Evolutionary conservation across 2,797 vertebrate genomes (phyloP).

Genomic region (Poeciliopsis paucimaculata): DNA sequence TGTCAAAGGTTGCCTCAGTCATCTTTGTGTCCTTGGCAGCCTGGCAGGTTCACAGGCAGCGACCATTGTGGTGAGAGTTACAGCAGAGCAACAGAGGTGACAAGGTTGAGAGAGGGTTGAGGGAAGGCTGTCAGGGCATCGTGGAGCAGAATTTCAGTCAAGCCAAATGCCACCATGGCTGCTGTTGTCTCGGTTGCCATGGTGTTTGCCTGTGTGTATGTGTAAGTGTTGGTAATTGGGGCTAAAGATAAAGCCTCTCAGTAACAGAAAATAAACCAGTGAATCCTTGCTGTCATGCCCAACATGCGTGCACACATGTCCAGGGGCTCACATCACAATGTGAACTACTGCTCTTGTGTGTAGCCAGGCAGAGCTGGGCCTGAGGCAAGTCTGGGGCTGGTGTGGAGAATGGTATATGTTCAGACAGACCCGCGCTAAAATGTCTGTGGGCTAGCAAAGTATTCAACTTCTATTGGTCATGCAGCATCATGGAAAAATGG

Average conservation of each 20-base stretch:
- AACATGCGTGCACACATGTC: conserved; percentile 31
- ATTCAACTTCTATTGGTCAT: conserved; percentile 44
- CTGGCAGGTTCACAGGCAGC: conserved; percentile 74
- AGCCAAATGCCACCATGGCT: conserved; percentile 42
- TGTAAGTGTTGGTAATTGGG: conserved; percentile 44
- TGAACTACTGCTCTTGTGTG: conserved; percentile 35
- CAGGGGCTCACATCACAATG: conserved; percentile 46
- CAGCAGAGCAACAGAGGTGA: conserved; percentile 74
- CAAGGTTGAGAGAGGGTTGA: conserved; percentile 76
- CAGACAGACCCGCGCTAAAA: conserved; percentile 45
- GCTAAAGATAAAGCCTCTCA: conserved; percentile 47
- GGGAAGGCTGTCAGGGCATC: conserved; percentile 75
- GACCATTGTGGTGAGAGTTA: conserved; percentile 74
- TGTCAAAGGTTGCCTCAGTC: conserved; percentile 78
- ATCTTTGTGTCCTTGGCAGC: conserved; percentile 79
- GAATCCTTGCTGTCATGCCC: conserved; percentile 45
- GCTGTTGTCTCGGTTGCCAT: conserved; percentile 67
- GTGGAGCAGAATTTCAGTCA: conserved; percentile 64
- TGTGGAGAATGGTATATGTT: conserved; percentile 54
- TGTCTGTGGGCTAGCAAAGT: conserved; percentile 46
- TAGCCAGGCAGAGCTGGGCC: conserved; percentile 49
- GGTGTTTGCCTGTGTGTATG: conserved; percentile 38
- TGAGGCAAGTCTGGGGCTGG: conserved; percentile 35
- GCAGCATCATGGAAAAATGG: conserved; percentile 31
- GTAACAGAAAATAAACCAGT: conserved; percentile 35